Percentiles rank a stretch among this genome's conserved stretches.
phyloP scores from a whole-genome alignment of 2,797 vertebrate genomes.

The Limnodromus scolopaceus region DNA sequence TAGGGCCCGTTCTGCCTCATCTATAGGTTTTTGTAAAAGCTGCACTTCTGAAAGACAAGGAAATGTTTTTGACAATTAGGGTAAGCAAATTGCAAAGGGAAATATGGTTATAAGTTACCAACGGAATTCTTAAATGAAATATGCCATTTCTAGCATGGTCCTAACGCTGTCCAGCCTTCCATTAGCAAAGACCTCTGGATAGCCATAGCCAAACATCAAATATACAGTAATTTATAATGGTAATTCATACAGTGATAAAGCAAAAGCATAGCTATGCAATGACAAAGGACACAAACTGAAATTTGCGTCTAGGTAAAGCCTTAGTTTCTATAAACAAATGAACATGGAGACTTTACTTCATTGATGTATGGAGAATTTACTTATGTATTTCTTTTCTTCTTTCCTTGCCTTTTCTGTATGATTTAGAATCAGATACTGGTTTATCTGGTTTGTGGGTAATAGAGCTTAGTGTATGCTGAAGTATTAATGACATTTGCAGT shows the following conservation, averaged over 20 bases:
- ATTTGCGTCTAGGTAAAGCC: slow-evolving; percentile 41
- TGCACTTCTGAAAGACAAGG: slow-evolving; percentile 51
- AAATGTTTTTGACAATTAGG: slow-evolving; percentile 74
- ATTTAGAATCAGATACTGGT: neutral
- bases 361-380: neutral
- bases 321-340: slow-evolving; percentile 49
- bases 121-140: slow-evolving; percentile 74
- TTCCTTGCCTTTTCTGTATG: neutral
- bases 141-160: slow-evolving; percentile 71
- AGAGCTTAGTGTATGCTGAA: neutral
- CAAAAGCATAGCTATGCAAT: slow-evolving; percentile 15
- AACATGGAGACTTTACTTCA: neutral
- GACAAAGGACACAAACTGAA: slow-evolving; percentile 28
- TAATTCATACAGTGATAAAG: slow-evolving; percentile 21
- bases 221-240: slow-evolving; percentile 58
- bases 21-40: slow-evolving; percentile 23
- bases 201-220: slow-evolving; percentile 65
- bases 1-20: neutral
- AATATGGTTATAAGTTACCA: slow-evolving; percentile 64
- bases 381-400: neutral
- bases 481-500: neutral
- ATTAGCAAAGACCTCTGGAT: slow-evolving; percentile 44
- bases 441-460: neutral
- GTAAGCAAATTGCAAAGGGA: slow-evolving; percentile 74
- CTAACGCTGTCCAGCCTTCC: slow-evolving; percentile 46